A percentile compares a stretch with the other conserved stretches of the same genome.
phyloP scores from a whole-genome alignment of 2,113 vertebrate species.

The Cryptomyrus ogoouensis region DNA sequence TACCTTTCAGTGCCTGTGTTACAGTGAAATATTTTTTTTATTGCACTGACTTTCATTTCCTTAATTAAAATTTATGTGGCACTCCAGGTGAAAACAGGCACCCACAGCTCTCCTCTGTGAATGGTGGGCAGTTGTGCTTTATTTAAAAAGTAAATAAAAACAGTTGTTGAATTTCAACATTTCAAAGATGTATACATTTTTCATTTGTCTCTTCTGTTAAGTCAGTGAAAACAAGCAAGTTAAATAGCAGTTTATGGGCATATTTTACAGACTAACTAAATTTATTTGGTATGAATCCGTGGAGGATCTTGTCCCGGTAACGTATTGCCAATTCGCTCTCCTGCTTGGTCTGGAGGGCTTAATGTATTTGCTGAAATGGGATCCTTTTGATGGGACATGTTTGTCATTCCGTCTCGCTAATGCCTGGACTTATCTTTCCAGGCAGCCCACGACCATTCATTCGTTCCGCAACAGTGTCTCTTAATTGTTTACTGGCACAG shows the following conservation, averaged over 20 bases:
- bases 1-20: not conserved
- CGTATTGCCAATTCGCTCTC: not conserved
- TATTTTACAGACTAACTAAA: not conserved
- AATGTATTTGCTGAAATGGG: conserved; percentile 6
- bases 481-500: conserved; percentile 44
- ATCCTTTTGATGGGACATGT: not conserved
- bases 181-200: not conserved
- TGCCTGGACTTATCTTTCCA: not conserved
- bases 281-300: not conserved
- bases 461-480: conserved; percentile 28
- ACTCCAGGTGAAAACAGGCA: not conserved
- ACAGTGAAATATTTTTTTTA: not conserved
- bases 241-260: not conserved
- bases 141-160: not conserved
- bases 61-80: not conserved
- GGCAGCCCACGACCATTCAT: not conserved
- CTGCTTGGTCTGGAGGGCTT: not conserved
- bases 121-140: not conserved
- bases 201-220: not conserved
- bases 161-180: not conserved
- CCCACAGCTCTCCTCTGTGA: not conserved
- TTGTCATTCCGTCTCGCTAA: not conserved
- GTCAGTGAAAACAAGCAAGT: not conserved
- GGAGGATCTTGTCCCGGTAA: not conserved
- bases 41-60: not conserved